These are phyloP conservation scores for Vanessa atalanta DNA, from an alignment of 1,140 invertebrate species.

Conservation along the genomic window DNA sequence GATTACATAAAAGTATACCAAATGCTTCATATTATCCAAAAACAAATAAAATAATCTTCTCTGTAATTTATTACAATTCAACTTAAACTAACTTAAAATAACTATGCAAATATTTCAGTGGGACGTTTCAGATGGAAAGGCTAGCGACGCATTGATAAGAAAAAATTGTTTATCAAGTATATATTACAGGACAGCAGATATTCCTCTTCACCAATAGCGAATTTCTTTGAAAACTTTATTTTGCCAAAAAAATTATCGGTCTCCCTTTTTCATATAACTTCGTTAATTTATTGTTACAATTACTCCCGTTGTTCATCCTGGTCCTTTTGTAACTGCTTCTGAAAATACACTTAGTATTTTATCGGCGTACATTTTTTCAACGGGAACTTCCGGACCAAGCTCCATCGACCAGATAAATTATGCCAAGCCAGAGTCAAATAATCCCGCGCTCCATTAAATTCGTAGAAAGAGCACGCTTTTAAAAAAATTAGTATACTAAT, in stretches of 20 bases:
- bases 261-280: constrained; percentile 9
- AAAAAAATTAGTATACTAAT: constrained; percentile 60
- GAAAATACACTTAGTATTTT: constrained; percentile 46
- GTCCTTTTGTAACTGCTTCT: constrained; percentile 45
- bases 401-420: constrained; percentile 65
- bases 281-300: constrained; percentile 54
- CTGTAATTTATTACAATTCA: no score
- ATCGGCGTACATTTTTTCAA: constrained; percentile 51
- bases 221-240: not conserved
- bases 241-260: not conserved
- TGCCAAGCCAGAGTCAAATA: constrained; percentile 61
- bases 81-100: no score
- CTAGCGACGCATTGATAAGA: no score
- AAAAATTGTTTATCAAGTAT: no score
- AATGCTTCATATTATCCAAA: no score
- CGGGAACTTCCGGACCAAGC: constrained; percentile 44
- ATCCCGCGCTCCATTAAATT: constrained; percentile 62
- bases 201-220: no score
- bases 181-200: no score
- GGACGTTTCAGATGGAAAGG: no score
- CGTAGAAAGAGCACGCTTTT: constrained; percentile 55
- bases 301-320: constrained; percentile 54
- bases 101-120: no score
- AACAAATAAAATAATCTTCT: no score
- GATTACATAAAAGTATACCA: not conserved